Conservation (phyloP, 2,888 invertebrate species). For the Oconnorella tubifera region DNA sequence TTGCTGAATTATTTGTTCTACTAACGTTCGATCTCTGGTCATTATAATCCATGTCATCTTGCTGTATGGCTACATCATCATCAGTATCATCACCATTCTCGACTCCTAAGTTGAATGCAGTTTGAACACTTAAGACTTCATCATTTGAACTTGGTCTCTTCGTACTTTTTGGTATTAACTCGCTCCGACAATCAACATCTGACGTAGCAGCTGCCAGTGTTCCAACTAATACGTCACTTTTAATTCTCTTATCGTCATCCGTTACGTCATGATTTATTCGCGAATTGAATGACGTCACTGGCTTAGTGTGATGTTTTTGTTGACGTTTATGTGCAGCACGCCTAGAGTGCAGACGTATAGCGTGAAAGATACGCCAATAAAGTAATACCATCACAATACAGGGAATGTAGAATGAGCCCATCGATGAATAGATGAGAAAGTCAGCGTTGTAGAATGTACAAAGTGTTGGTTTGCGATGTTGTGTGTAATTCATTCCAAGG, state of each 20-base stretch:
- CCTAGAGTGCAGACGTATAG: slow-evolving; percentile 58
- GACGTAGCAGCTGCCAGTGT: neutral
- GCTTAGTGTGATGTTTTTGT: neutral
- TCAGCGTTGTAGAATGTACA: slow-evolving; percentile 94
- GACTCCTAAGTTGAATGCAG: no score
- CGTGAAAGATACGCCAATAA: slow-evolving; percentile 96
- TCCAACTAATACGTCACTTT: neutral
- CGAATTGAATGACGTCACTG: neutral
- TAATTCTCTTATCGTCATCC: neutral
- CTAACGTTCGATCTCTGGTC: no score
- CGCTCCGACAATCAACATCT: neutral
- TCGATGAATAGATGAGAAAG: slow-evolving; percentile 95
- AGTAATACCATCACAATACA: slow-evolving; percentile 95
- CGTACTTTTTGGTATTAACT: neutral
- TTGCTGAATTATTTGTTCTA: no score
- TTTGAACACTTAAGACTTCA: no score
- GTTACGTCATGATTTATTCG: neutral
- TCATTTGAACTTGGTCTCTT: no score
- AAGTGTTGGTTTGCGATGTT: slow-evolving; percentile 33
- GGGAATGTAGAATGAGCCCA: slow-evolving; percentile 98
- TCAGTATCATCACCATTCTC: no score
- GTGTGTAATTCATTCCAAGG: slow-evolving; percentile 74
- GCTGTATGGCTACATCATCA: no score
- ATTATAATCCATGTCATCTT: no score
- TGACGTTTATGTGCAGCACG: slow-evolving; percentile 20